These are phyloP conservation scores for Clusia tigrina DNA, from an alignment of 2,888 invertebrate species.

Conservation along the genomic window DNA sequence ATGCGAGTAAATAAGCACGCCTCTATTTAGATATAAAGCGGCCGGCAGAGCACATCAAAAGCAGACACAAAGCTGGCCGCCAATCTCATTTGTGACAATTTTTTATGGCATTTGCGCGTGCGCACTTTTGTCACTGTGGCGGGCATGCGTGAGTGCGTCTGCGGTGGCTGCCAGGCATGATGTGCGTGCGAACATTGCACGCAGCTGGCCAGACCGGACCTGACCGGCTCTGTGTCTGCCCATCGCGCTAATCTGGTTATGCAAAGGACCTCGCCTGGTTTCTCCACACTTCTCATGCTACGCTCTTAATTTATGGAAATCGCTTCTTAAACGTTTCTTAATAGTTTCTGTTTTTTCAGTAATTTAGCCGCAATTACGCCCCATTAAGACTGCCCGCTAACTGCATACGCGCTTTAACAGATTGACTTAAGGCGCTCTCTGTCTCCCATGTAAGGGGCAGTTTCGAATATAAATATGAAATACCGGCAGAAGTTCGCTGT, in stretches of 20 bases:
- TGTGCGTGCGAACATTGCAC: not conserved
- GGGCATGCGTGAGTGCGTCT: not conserved
- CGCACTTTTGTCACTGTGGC: conserved; percentile 1
- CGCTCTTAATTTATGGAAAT: not conserved
- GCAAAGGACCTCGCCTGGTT: not conserved
- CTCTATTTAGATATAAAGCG: not conserved
- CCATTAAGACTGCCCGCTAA: no score
- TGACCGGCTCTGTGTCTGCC: not conserved
- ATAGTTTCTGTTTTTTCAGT: no score
- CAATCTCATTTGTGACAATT: not conserved
- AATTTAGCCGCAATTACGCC: no score
- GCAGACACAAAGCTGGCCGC: not conserved
- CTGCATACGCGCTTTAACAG: no score
- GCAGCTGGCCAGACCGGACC: no score
- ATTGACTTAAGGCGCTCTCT: no score
- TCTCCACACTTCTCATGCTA: not conserved
- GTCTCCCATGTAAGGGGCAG: no score
- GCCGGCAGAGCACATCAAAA: not conserved
- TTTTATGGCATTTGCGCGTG: not conserved
- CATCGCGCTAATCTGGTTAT: not conserved
- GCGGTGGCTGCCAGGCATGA: no score
- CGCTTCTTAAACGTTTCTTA: not conserved
- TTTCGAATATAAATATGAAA: no score
- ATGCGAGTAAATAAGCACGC: not conserved
- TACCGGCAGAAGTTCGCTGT: no score